Evolutionary conservation across 2,888 invertebrate species (phyloP), one percentile per base, ranked within the genome.

Genomic region (Orchestes rusci): DNA sequence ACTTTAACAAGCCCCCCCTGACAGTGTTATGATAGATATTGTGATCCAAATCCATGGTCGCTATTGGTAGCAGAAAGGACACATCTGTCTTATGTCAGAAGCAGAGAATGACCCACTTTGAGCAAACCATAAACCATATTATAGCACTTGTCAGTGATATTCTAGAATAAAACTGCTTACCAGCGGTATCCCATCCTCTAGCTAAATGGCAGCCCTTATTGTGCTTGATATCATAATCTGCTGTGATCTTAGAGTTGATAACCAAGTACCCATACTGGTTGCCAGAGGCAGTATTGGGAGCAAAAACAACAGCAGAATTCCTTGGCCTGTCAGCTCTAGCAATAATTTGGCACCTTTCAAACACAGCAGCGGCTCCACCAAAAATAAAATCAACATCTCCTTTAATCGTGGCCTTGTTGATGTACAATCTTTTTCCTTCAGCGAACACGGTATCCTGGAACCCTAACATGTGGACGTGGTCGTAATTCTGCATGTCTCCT

Each of bases 301-400:
- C 48, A 43, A 48, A 48, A 13, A 48, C 18, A n/a, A 37, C 16
- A 12, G 18, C 48, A 4, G 18, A 23, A 13, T 3, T 29, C 10
- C 43, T 30, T 4, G 46, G 41, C 13, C 48, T 20, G 16, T 48
- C 48, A 12, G 19, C 48, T 30, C 43, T 39, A 8, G 32, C 40
- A n/a, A 29, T 36, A 7, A 48, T 35, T 19, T 39, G 28, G 7
- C 36, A 29, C 20, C 17, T 32, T 16, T 48, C 43, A 32, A 48
- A 37, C 5, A 48, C 40, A 16, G 48, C 43, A 17, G 43, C 15
- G 4, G 43, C 43, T n/a, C 18, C 10, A 4, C 48, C 48, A 16
- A 48, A 48, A 19, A 48, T 43, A n/a, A 48, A 48, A 7, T 48
- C 48, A 7, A 48, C 48, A 17, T 48, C 48, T 18, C 48, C 48